Conservation (phyloP, 2,888 invertebrate genomes). For the Chirona hameri region DNA sequence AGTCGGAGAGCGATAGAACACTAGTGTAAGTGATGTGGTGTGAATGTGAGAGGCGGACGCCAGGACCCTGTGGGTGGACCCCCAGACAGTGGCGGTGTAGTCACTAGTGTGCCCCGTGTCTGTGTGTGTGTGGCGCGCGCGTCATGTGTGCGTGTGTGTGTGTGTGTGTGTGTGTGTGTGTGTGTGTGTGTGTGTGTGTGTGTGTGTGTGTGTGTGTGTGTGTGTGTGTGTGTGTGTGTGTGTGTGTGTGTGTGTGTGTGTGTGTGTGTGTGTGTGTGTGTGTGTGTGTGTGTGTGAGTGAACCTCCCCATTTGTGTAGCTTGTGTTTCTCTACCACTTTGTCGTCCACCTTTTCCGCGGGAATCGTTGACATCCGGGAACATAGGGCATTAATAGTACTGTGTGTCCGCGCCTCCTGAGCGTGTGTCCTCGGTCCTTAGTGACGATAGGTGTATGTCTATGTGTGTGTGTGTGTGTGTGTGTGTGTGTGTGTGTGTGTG, state of each 20-base stretch:
- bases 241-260: too few species aligned
- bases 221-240: too few species aligned
- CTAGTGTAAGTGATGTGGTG: too few species aligned
- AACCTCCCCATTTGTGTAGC: too few species aligned
- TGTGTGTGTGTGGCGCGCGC: too few species aligned
- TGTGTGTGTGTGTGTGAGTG: too few species aligned
- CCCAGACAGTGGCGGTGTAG: background rate
- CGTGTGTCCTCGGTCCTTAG: background rate
- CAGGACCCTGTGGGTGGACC: background rate
- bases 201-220: too few species aligned
- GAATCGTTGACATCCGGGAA: slow-evolving; percentile 1
- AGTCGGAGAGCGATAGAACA: too few species aligned
- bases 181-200: too few species aligned
- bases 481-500: background rate
- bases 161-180: too few species aligned
- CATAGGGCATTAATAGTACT: slow-evolving; percentile 13
- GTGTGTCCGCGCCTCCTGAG: background rate
- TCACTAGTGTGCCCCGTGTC: background rate
- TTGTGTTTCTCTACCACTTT: background rate
- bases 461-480: background rate
- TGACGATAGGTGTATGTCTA: background rate
- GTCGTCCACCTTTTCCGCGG: background rate
- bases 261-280: too few species aligned
- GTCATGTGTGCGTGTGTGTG: too few species aligned
- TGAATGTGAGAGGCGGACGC: background rate